Conservation (phyloP, 2,888 invertebrate genomes). For the Drosophila trichaetosa region DNA sequence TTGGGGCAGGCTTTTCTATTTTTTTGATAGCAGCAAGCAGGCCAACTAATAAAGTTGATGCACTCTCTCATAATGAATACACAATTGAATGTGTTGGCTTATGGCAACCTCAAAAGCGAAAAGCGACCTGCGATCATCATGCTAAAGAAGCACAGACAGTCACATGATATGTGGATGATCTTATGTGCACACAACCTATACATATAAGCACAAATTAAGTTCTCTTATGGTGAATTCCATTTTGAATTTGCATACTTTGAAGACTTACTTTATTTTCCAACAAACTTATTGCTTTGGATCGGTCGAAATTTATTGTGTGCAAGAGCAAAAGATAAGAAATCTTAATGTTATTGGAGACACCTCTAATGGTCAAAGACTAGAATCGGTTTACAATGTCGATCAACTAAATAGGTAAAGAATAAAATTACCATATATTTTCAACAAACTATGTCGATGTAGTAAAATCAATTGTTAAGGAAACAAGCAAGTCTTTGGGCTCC, state of each 20-base stretch:
- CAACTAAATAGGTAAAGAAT: not conserved
- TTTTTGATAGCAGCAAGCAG: not conserved
- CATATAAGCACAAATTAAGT: not conserved
- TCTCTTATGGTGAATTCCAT: not conserved
- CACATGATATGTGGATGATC: not conserved
- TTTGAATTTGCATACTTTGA: not conserved
- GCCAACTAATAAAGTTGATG: slow-evolving; percentile 12
- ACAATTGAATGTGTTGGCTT: slow-evolving; percentile 6
- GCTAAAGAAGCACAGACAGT: not conserved
- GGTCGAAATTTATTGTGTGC: not conserved
- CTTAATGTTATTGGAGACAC: not conserved
- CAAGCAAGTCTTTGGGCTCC: not conserved
- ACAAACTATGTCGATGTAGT: not conserved
- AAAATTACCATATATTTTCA: not conserved
- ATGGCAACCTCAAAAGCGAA: slow-evolving; percentile 4
- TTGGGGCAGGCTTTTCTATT: not conserved
- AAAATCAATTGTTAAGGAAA: not conserved
- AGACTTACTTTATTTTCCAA: not conserved
- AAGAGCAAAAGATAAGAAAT: not conserved
- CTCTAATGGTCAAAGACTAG: not conserved
- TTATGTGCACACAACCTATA: not conserved
- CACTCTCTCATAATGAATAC: slow-evolving; percentile 3
- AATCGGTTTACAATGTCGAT: not conserved
- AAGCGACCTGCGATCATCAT: slow-evolving; percentile 2
- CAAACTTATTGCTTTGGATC: not conserved